Evolutionary conservation across 2,888 invertebrate genomes (phyloP), one percentile per base, ranked within the genome.

Genomic region (Xestia rhomboidea): DNA sequence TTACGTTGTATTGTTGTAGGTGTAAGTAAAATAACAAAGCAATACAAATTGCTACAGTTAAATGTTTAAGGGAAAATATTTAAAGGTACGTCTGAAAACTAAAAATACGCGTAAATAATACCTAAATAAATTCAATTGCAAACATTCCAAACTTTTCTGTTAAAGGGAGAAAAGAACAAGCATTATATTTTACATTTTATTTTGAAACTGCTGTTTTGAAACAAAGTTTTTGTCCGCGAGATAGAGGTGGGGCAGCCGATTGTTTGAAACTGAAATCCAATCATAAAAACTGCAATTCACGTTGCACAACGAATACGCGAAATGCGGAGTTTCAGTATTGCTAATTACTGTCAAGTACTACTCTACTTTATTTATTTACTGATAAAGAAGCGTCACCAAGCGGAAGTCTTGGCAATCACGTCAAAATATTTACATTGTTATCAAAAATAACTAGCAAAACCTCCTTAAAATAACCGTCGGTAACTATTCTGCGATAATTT

Each of bases 201-300:
- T 87, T 80, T 68, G 81, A 84, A 89, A 89, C 82, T 79, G 77
- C 73, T 79, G 79, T 84, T 88, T 79, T 62, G 79, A 82, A 89
- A 88, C 82, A 83, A 88, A 88, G 73, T 88, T 88, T 83, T 71
- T 75, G 76, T 81, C 76, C 60, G 51, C 67, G 74, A 63, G 68
- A 64, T 62, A 73, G 57, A 72, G 71, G 75, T 76, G 75, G 62
- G 66, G 49, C 68, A 30, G 44, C 30, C 68, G 75, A 87, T 82
- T 73, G 72, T 77, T 83, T 64, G 73, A 79, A 68, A 38, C 81
- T 79, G 73, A 77, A 84, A 86, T 77, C 44, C 64, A 75, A 77
- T 86, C 60, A 63, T 75, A 84, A 85, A 83, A 84, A 77, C 24
- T 73, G 73, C 68, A 76, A 83, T 79, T 70, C 57, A 69, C 27